Evolutionary conservation across 2,888 invertebrate genomes (phyloP), one percentile per base, ranked within the genome.

Genomic region (Prenolepis imparis): DNA sequence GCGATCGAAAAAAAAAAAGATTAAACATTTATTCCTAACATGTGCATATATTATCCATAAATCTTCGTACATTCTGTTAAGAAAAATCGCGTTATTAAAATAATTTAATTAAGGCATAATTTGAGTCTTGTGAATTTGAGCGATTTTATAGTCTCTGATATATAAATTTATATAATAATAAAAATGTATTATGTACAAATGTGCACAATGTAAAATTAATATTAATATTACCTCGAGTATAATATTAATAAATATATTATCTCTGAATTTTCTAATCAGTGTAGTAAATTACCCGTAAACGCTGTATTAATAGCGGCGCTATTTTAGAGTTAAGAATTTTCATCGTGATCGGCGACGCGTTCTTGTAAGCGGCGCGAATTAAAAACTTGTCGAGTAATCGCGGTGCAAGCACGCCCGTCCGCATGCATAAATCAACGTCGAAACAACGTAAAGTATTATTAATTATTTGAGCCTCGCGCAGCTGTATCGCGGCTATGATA

Each of bases 401-500:
- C 18, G 70, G 15, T 59, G 70, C 68, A 36, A 68, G 57, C 67
- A 59, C 24, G 59, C 78, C 32, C 59, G 32, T 24, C 66, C 28
- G 66, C 41, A n/a, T 59, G 44, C 68, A 80, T 80, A 80, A 70
- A 68, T 80, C 70, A 80, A 80, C 24, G 70, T 70, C 48, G 70
- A 44, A 61, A 61, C 44, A 48, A 36, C 78, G 70, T 41, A 44
- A 80, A 80, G 70, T 61, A 80, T 80, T 80, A 80, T 61, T 80
- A 80, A 70, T 80, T 80, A 80, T 80, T 80, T 80, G 55, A 61
- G 59, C 59, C 44, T 44, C 68, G 52, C 63, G 63, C 64, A 74
- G 44, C 39, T 41, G 75, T n/a, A 55, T 28, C 55, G 36, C 21
- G 55, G 55, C n/a, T 55, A 78, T 78, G 78, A 78, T 78, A 78